Evolutionary conservation across 2,888 invertebrate species (phyloP).

Genomic region (Spisula solida): DNA sequence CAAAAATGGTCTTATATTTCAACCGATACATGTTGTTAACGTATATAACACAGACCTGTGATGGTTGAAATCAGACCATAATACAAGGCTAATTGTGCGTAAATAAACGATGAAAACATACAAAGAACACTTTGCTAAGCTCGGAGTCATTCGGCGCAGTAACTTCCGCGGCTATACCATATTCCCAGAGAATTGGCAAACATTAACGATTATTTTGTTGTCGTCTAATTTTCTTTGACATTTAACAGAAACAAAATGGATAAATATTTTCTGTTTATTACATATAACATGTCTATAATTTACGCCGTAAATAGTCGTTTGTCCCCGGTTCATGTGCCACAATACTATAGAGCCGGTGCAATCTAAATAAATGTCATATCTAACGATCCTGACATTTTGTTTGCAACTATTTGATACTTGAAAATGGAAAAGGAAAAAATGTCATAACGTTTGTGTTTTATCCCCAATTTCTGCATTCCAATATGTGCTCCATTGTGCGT

Average conservation of each 20-base stretch:
- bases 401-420: constrained; percentile 15
- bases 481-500: not conserved
- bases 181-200: constrained; percentile 57
- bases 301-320: constrained; percentile 25
- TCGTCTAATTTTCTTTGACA: constrained; percentile 63
- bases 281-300: constrained; percentile 41
- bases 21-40: not conserved
- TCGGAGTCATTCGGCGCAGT: constrained; percentile 28
- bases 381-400: constrained; percentile 8
- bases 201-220: constrained; percentile 52
- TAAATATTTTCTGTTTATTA: constrained; percentile 62
- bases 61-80: not conserved
- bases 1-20: not conserved
- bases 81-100: not conserved
- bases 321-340: constrained; percentile 36
- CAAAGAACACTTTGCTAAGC: not conserved
- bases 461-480: not conserved
- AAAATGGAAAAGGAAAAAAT: not conserved
- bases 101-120: constrained; percentile 11
- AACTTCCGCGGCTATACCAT: constrained; percentile 25
- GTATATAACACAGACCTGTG: not conserved
- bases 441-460: not conserved
- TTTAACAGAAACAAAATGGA: constrained; percentile 58
- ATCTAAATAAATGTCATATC: constrained; percentile 41
- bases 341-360: constrained; percentile 40